A percentile compares a stretch with the other conserved stretches of the same genome.
Conservation (phyloP, 2,113 vertebrate species). For the Cinclus cinclus region DNA sequence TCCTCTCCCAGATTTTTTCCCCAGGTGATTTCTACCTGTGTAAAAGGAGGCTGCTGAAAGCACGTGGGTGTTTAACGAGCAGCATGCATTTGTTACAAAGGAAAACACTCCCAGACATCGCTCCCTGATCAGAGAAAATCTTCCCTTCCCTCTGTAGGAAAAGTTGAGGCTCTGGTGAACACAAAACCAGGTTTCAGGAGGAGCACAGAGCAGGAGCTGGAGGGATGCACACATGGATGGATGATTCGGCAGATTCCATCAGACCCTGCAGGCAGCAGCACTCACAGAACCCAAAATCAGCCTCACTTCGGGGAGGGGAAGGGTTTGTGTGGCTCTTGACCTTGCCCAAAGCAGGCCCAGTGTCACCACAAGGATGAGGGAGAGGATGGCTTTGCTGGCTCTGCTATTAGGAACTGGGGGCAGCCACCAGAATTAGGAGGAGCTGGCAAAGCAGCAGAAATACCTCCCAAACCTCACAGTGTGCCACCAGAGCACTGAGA, state of each 20-base stretch:
- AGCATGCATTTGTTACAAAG: accelerated
- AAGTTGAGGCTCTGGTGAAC: not conserved
- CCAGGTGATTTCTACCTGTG: not conserved
- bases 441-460: not conserved
- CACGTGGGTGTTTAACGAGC: not conserved
- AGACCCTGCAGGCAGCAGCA: not conserved
- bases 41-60: not conserved
- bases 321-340: accelerated
- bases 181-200: accelerated
- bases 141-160: not conserved
- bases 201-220: not conserved
- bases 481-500: not conserved
- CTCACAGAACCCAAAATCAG: not conserved
- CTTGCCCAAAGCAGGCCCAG: accelerated
- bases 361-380: accelerated
- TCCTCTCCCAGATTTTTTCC: not conserved
- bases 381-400: accelerated
- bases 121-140: not conserved
- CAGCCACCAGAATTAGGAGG: accelerated
- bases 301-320: accelerated
- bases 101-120: not conserved
- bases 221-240: accelerated
- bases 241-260: not conserved
- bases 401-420: not conserved
- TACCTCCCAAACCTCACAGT: accelerated